These are phyloP conservation scores for Yponomeuta plumbellus DNA, from an alignment of 2,888 invertebrate species.

Conservation along the genomic window DNA sequence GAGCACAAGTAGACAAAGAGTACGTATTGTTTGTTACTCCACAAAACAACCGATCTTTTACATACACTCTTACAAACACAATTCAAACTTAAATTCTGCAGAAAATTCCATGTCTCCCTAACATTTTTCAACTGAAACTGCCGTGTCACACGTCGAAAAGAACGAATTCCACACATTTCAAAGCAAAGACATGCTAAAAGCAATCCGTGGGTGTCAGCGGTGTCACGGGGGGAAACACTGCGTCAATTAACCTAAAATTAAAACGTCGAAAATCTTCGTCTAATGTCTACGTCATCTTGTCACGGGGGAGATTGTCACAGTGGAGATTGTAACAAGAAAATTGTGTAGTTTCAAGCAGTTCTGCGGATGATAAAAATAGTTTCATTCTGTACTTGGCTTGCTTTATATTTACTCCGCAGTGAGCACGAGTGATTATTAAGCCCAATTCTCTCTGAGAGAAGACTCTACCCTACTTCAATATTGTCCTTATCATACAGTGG, in stretches of 20 bases:
- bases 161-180: constrained; percentile 45
- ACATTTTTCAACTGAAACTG: constrained; percentile 24
- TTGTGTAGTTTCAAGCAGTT: constrained; percentile 30
- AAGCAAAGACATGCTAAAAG: constrained; percentile 27
- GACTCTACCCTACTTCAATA: too few species aligned
- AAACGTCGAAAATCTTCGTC: constrained; percentile 58
- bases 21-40: too few species aligned
- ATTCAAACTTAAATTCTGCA: not conserved
- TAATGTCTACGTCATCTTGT: constrained; percentile 56
- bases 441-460: too few species aligned
- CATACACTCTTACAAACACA: not conserved
- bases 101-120: too few species aligned
- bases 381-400: not conserved
- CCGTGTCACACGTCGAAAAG: constrained; percentile 35
- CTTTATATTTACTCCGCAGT: too few species aligned
- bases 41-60: too few species aligned
- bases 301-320: constrained; percentile 32
- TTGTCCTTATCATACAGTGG: too few species aligned
- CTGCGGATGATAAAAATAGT: constrained; percentile 30
- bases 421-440: too few species aligned
- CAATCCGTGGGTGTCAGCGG: constrained; percentile 6
- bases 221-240: constrained; percentile 28
- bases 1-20: too few species aligned
- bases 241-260: constrained; percentile 72
- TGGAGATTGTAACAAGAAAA: constrained; percentile 41